A percentile compares a stretch with the other conserved stretches of the same genome.
Evolutionary conservation across 2,888 invertebrate species (phyloP).

Genomic region (Apantesis nais): DNA sequence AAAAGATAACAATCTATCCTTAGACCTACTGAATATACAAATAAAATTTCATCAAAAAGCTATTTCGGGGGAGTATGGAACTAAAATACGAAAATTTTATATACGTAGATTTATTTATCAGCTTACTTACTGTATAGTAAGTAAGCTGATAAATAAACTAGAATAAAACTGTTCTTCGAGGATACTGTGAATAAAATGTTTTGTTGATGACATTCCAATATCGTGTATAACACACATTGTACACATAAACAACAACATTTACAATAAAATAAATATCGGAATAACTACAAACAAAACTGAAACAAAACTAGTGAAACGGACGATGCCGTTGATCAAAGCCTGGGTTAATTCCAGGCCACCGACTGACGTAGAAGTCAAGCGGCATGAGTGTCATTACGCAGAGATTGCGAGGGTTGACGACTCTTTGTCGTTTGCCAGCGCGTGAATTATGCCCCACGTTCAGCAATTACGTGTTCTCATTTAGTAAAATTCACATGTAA

Average conservation of each 20-base stretch:
- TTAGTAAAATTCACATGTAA: conserved; percentile 58
- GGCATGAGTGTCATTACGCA: conserved; percentile 51
- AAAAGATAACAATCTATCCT: too few relatives aligned
- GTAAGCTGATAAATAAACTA: too few relatives aligned
- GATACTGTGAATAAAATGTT: neutral
- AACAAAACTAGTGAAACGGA: conserved; percentile 12
- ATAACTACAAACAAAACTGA: conserved; percentile 9
- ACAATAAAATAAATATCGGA: neutral
- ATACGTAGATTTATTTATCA: neutral
- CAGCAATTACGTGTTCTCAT: conserved; percentile 59
- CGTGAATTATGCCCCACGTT: conserved; percentile 61
- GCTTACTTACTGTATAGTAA: neutral
- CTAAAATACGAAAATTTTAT: too few relatives aligned
- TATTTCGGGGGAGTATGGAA: too few relatives aligned
- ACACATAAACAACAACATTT: neutral
- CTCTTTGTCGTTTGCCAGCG: conserved; percentile 62
- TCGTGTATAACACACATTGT: conserved; percentile 1
- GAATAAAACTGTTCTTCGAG: neutral
- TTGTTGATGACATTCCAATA: conserved; percentile 4
- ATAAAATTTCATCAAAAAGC: too few relatives aligned
- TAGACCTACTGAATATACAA: too few relatives aligned
- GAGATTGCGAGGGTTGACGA: conserved; percentile 50
- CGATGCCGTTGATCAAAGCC: conserved; percentile 34
- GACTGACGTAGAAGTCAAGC: conserved; percentile 44
- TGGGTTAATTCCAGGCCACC: conserved; percentile 36